Percentiles rank a stretch among this genome's conserved stretches.
phyloP scores from a whole-genome alignment of 1,140 invertebrate species.

The Melipona quadrifasciata region DNA sequence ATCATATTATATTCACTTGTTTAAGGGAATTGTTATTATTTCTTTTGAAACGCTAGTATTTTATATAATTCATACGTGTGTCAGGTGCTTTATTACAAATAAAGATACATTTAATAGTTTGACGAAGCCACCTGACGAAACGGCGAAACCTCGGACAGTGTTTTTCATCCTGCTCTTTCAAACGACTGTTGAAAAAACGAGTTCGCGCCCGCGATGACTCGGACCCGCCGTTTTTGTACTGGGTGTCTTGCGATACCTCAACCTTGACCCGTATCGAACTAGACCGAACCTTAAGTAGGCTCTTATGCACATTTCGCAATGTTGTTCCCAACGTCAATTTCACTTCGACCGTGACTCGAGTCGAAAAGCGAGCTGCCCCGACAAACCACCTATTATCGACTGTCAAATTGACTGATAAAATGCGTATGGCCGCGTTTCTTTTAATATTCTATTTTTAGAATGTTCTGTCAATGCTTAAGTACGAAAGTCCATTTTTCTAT shows the following conservation, averaged over 20 bases:
- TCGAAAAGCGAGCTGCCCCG: conserved; percentile 55
- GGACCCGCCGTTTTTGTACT: neutral
- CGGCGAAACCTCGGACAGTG: neutral
- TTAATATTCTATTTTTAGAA: neutral
- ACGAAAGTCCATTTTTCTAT: neutral
- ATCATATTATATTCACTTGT: too few species aligned
- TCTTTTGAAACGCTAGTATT: too few species aligned
- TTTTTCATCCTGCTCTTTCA: neutral
- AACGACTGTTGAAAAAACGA: conserved; percentile 12
- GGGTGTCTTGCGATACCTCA: conserved; percentile 40
- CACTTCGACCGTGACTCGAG: conserved; percentile 79
- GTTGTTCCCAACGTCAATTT: conserved; percentile 73
- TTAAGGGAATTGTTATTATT: too few species aligned
- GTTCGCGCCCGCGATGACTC: conserved; percentile 8
- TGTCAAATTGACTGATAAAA: neutral
- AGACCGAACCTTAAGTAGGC: conserved; percentile 70
- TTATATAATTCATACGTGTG: too few species aligned
- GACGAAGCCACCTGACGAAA: neutral
- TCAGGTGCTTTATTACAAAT: neutral
- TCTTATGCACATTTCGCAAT: conserved; percentile 74
- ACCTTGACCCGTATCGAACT: conserved; percentile 75
- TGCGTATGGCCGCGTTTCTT: neutral
- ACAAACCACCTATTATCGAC: neutral
- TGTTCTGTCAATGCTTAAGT: neutral
- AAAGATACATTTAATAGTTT: neutral